Conservation (phyloP, 2,888 invertebrate species). For the Molorchus minor region DNA sequence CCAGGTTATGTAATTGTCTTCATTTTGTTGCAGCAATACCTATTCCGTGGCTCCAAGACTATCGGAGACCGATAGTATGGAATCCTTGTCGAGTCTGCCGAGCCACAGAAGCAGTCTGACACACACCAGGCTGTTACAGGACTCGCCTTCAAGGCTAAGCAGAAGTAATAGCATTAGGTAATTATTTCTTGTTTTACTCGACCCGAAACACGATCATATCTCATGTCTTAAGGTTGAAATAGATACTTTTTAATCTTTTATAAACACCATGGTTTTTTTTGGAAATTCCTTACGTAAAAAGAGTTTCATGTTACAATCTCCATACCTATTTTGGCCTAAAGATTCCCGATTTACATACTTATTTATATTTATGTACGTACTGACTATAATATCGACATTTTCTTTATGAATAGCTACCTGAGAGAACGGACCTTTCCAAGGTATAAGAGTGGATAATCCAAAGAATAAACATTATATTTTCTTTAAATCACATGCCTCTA, state of each 20-base stretch:
- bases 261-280: no score
- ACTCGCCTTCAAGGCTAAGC: slow-evolving; percentile 80
- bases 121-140: slow-evolving; percentile 73
- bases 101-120: slow-evolving; percentile 75
- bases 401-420: slow-evolving; percentile 76
- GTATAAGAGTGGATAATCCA: slow-evolving; percentile 66
- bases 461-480: slow-evolving; percentile 10
- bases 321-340: no score
- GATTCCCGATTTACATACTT: no score
- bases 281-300: no score
- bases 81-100: slow-evolving; percentile 72
- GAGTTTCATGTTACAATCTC: no score
- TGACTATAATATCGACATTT: slow-evolving; percentile 37
- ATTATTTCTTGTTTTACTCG: neutral
- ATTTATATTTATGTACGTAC: no score
- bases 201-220: no score
- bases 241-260: no score
- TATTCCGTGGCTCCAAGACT: slow-evolving; percentile 78
- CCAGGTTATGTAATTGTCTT: neutral
- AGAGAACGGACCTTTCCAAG: slow-evolving; percentile 94
- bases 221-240: slow-evolving; percentile 4
- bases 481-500: neutral
- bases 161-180: slow-evolving; percentile 94
- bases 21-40: slow-evolving; percentile 73
- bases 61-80: slow-evolving; percentile 91